Conservation (phyloP, 1,140 invertebrate species). For the Stenopsyche tienmushanensis region DNA sequence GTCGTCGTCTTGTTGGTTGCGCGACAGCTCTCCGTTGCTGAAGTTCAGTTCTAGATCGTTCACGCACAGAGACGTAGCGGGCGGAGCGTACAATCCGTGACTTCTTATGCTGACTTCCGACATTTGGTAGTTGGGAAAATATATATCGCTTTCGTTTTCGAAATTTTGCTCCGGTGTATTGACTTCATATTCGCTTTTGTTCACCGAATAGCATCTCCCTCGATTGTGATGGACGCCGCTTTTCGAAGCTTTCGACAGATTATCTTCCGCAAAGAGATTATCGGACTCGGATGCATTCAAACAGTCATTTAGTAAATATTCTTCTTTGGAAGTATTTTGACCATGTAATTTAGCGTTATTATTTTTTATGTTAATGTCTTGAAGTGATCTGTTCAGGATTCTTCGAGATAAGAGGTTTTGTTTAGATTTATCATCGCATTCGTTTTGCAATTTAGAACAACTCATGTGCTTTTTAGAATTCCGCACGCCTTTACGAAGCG, state of each 20-base stretch:
- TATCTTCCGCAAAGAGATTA: constrained; percentile 31
- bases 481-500: constrained; percentile 21
- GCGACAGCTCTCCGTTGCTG: constrained; percentile 53
- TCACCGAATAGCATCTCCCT: constrained; percentile 41
- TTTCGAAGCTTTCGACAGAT: constrained; percentile 45
- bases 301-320: constrained; percentile 29
- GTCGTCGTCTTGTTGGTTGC: constrained; percentile 41
- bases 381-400: constrained; percentile 35
- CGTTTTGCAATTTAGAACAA: constrained; percentile 36
- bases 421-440: constrained; percentile 13
- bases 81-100: constrained; percentile 60
- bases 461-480: constrained; percentile 37
- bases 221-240: constrained; percentile 41
- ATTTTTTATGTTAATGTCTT: constrained; percentile 44
- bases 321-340: constrained; percentile 9
- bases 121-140: constrained; percentile 61
- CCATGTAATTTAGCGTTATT: constrained; percentile 7
- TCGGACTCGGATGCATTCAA: constrained; percentile 33
- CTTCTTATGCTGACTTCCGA: constrained; percentile 63
- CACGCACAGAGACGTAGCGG: constrained; percentile 56
- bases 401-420: neutral
- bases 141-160: constrained; percentile 60
- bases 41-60: constrained; percentile 52
- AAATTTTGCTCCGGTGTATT: constrained; percentile 52
- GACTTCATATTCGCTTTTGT: constrained; percentile 52